phyloP scores from a whole-genome alignment of 2,888 invertebrate genomes.

The Eilema sororculum region DNA sequence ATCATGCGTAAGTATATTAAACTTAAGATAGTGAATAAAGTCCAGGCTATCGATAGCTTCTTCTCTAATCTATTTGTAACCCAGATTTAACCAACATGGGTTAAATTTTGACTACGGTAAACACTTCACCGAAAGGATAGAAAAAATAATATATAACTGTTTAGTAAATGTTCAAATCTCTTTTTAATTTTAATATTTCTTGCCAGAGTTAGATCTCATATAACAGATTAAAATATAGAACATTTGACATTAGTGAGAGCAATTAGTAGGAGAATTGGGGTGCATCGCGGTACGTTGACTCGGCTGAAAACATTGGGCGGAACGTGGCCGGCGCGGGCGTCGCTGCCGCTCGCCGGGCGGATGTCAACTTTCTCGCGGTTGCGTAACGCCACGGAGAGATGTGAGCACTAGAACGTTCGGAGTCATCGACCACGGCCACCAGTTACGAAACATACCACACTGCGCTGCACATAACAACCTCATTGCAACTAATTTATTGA shows the following conservation, averaged over 20 bases:
- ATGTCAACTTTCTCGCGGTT: conserved; percentile 86
- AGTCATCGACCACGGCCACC: conserved; percentile 85
- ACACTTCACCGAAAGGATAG: neutral
- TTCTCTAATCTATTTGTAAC: neutral
- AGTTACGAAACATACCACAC: conserved; percentile 76
- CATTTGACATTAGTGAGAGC: conserved; percentile 11
- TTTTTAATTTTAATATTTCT: neutral
- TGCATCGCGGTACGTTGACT: conserved; percentile 66
- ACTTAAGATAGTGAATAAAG: too few relatives aligned
- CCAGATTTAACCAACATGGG: too few relatives aligned
- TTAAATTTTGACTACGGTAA: neutral
- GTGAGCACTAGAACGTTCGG: conserved; percentile 83
- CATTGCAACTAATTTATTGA: conserved; percentile 55
- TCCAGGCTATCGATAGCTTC: too few relatives aligned
- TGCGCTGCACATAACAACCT: conserved; percentile 61
- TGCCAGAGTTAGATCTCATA: neutral
- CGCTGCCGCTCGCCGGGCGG: conserved; percentile 59
- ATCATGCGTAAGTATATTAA: too few relatives aligned
- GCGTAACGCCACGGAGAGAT: conserved; percentile 80
- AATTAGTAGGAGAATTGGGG: conserved; percentile 49
- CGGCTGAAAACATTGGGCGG: conserved; percentile 62
- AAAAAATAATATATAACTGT: neutral
- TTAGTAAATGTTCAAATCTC: neutral
- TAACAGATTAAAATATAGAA: conserved; percentile 3
- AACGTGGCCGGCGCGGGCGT: conserved; percentile 36